Evolutionary conservation across 2,797 vertebrate species (phyloP), one percentile per base, ranked within the genome.

Genomic region (Falco concolor): DNA sequence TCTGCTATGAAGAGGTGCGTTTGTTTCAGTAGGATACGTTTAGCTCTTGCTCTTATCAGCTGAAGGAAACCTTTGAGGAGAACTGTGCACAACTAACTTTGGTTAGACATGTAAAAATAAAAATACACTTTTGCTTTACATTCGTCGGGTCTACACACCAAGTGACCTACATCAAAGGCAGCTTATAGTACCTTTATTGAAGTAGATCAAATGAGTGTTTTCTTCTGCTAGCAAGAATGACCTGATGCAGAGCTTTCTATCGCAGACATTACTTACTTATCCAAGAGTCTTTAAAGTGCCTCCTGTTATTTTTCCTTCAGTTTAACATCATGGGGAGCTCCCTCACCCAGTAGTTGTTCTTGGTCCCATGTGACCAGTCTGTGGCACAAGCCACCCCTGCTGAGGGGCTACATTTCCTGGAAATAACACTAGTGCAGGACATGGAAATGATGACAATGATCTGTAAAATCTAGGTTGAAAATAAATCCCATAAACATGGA

Each of bases 11-110:
- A 50, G 25, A 36, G 14, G 3, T n/a, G 38, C 34, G 10, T 24
- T 63, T 53, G 12, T 25, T 57, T 45, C 50, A 12, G 3, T 1
- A 22, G 36, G 8, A 25, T 13, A 4, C 1, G 0, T 23, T 81
- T 59, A 38, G 16, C 5, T 64, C 28, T 54, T 74, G 40, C 30
- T 49, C 28, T 84, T 13, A 22, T 6, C 38, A 45, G 53, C 36
- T 77, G 36, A 61, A 91, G 40, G 19, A 64, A 77, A 45, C 5
- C 61, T 64, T 49, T n/a, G 42, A 59, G 67, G 53, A 80, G 54
- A 70, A 24, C 12, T 70, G 8, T 60, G 49, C 32, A 5, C 32
- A 12, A 8, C 3, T 40, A 18, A 8, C 25, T 61, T 54, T 24
- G 56, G 12, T 42, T 44, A 49, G 36, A 61, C 16, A 4, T 2